Evolutionary conservation across 2,888 invertebrate species (phyloP).

Genomic region (Tetramorium bicarinatum): DNA sequence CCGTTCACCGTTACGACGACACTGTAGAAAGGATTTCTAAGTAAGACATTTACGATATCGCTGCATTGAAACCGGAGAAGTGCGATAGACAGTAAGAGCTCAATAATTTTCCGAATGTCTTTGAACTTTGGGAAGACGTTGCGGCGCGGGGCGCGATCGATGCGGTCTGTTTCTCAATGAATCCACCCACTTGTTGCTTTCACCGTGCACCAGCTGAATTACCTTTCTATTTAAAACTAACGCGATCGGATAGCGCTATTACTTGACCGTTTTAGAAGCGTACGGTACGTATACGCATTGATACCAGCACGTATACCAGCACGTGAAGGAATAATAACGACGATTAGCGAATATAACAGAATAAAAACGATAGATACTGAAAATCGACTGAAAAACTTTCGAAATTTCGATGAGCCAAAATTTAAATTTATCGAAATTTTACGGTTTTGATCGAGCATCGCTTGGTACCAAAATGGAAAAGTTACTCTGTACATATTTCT

Average conservation of each 20-base stretch:
- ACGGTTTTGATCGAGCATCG: not conserved
- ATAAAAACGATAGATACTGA: not conserved
- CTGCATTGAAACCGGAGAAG: not conserved
- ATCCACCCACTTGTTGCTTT: slow-evolving; percentile 66
- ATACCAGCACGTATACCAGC: slow-evolving; percentile 1
- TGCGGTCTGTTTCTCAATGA: slow-evolving; percentile 60
- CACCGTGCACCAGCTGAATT: slow-evolving; percentile 55
- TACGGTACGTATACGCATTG: not conserved
- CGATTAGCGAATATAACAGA: not conserved
- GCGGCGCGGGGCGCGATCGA: not conserved
- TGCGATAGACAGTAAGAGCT: not conserved
- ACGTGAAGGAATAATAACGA: not conserved
- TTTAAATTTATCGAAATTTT: not conserved
- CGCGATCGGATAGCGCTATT: not conserved
- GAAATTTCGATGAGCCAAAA: not conserved
- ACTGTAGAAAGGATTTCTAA: not conserved
- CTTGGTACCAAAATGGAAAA: not conserved
- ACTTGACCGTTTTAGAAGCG: slow-evolving; percentile 5
- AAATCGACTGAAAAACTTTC: not conserved
- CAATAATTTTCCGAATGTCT: slow-evolving; percentile 26
- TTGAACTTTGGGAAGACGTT: slow-evolving; percentile 24
- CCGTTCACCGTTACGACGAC: slow-evolving; percentile 5
- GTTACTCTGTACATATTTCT: not conserved
- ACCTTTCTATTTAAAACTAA: slow-evolving; percentile 54
- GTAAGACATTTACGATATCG: not conserved